Percentiles rank a stretch among this genome's conserved stretches.
Conservation (phyloP, 2,888 invertebrate genomes). For the Aphrophora alni region DNA sequence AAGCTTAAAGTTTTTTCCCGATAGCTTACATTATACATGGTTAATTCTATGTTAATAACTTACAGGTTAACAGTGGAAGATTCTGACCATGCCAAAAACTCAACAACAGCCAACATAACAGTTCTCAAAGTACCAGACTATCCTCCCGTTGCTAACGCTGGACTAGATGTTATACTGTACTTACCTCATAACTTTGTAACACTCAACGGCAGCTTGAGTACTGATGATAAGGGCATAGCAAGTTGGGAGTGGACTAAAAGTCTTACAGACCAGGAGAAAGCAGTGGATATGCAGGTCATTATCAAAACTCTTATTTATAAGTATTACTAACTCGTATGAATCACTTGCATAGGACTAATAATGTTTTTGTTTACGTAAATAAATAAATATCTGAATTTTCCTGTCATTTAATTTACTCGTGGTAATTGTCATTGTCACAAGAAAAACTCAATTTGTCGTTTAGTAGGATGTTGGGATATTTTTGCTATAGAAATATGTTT, state of each 20-base stretch:
- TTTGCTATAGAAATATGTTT: too few relatives aligned
- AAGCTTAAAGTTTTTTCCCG: too few relatives aligned
- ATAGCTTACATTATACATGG: too few relatives aligned
- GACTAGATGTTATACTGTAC: slow-evolving; percentile 87
- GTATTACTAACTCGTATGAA: too few relatives aligned
- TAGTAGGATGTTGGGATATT: too few relatives aligned
- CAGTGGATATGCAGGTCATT: slow-evolving; percentile 84
- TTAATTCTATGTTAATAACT: too few relatives aligned
- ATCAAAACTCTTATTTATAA: background rate
- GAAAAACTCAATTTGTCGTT: too few relatives aligned
- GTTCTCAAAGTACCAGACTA: slow-evolving; percentile 92
- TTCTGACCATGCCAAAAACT: slow-evolving; percentile 85
- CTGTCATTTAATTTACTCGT: too few relatives aligned
- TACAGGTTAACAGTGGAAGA: slow-evolving; percentile 85
- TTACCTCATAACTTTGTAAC: slow-evolving; percentile 87
- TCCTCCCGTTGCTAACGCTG: slow-evolving; percentile 94
- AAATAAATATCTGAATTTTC: background rate
- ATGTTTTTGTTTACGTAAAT: too few relatives aligned
- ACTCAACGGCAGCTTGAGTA: slow-evolving; percentile 87
- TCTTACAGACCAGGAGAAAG: slow-evolving; percentile 84
- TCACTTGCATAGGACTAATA: too few relatives aligned
- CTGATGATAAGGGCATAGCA: slow-evolving; percentile 91
- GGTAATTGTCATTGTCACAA: too few relatives aligned
- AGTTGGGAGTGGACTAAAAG: slow-evolving; percentile 97
- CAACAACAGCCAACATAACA: slow-evolving; percentile 85